Base-by-base conservation (phyloP, 2,797 vertebrate species). In the Diplodus puntazzo region DNA sequence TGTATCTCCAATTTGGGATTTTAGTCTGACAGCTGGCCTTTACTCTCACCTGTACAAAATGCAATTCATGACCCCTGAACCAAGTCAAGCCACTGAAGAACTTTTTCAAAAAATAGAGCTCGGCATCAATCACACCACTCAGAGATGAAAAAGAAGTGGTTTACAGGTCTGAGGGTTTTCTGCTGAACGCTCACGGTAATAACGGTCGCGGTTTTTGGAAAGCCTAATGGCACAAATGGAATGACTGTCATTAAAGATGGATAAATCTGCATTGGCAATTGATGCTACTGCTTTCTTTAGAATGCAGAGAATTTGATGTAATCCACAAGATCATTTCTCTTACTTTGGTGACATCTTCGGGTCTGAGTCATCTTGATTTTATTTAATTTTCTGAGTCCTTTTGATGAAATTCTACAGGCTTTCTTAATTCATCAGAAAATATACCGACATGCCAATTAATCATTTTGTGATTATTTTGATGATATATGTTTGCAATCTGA, bases 11-110 rank as follows among this genome's bases (percentile, higher is more conserved):
- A 74, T 86, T 84, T 80, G 5, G 9, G 54, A 75, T 82, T 81
- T 85, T 60, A 71, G 42, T 75, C 49, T 65, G 84, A 83, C 88
- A 76, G 82, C 71, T 81, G 83, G 20, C 82, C 84, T 88, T 80
- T 84, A 54, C 84, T 67, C 63, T 88, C 86, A 84, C 78, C 84
- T 89, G 88, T 30, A 65, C 72, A 67, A 76, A 87, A 87, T 80
- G 62, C 75, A 87, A 89, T 82, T 45, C 54, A 2, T 46, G 81
- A 87, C 81, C 84, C 49, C 46, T 80, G 69, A 80, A 80, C 73
- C 63, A 3, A 57, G 77, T 69, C 42, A 43, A 82, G 71, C 48
- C 64, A 18, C 9, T 25, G 49, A 43, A 68, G 64, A 79, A 80
- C 39, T 61, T 80, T 69, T 77, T 4, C 34, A 80, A 64, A 58